Percentiles rank a stretch among this genome's conserved stretches.
Conservation (phyloP, 2,888 invertebrate genomes). For the Invenusta paracnida region DNA sequence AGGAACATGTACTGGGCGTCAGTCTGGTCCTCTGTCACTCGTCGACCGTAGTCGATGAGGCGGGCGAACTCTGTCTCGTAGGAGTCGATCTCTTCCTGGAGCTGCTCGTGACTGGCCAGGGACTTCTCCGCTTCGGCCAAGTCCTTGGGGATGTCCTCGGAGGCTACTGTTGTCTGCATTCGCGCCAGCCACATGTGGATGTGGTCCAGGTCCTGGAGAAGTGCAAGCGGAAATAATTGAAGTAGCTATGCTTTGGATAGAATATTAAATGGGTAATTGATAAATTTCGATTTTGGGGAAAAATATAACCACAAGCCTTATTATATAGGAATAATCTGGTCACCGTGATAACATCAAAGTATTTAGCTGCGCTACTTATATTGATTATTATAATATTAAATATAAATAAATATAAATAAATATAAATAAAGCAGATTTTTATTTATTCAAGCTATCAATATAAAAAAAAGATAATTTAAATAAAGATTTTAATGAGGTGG, state of each 20-base stretch:
- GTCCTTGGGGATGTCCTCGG: slow-evolving; percentile 59
- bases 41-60: slow-evolving; percentile 95
- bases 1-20: slow-evolving; percentile 99
- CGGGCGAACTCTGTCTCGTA: slow-evolving; percentile 94
- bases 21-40: slow-evolving; percentile 68
- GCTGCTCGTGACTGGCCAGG: slow-evolving; percentile 91
- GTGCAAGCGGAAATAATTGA: slow-evolving; percentile 90
- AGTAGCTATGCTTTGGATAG: slow-evolving; percentile 94
- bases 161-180: slow-evolving; percentile 79
- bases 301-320: no score
- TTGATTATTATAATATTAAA: no score
- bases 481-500: no score
- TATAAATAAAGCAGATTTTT: no score
- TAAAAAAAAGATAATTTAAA: no score
- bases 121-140: slow-evolving; percentile 80
- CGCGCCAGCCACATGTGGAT: slow-evolving; percentile 98
- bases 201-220: slow-evolving; percentile 83
- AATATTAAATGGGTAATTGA: slow-evolving; percentile 91
- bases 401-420: no score
- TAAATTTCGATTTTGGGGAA: no score
- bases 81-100: slow-evolving; percentile 97
- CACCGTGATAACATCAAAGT: no score
- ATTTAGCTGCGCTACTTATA: no score
- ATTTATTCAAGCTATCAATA: no score
- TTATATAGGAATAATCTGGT: no score